These are phyloP conservation scores for Gopherus flavomarginatus DNA, from an alignment of 2,113 vertebrate species.

Conservation along the genomic window DNA sequence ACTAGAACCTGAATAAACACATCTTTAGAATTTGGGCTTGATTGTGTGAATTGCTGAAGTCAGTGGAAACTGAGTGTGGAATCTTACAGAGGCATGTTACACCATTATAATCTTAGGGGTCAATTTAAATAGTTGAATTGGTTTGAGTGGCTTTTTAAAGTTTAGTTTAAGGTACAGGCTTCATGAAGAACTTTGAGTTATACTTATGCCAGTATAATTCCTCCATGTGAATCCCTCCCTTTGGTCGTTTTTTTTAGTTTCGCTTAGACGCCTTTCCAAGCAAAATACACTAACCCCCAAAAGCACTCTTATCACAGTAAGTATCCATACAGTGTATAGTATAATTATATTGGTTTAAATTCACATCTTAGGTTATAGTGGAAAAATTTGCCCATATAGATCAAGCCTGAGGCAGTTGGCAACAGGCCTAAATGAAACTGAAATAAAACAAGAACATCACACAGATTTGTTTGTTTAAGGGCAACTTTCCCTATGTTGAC, in stretches of 20 bases:
- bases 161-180: too few relatives aligned
- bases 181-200: background rate
- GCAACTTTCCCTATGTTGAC: background rate
- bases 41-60: background rate
- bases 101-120: too few relatives aligned
- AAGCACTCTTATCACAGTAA: background rate
- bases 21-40: background rate
- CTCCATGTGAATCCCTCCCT: background rate
- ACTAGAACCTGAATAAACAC: background rate
- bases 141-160: too few relatives aligned
- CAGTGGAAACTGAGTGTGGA: background rate
- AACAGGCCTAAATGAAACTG: background rate
- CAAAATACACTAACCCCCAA: background rate
- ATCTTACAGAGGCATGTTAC: too few relatives aligned
- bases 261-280: background rate
- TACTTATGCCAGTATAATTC: background rate
- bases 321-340: background rate
- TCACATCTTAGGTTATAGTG: background rate
- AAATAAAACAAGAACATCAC: background rate
- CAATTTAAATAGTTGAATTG: too few relatives aligned
- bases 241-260: background rate
- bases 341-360: background rate
- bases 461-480: background rate
- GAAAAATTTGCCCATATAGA: background rate
- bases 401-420: background rate